phyloP scores from a whole-genome alignment of 2,113 vertebrate species.

The Mus pahari region DNA sequence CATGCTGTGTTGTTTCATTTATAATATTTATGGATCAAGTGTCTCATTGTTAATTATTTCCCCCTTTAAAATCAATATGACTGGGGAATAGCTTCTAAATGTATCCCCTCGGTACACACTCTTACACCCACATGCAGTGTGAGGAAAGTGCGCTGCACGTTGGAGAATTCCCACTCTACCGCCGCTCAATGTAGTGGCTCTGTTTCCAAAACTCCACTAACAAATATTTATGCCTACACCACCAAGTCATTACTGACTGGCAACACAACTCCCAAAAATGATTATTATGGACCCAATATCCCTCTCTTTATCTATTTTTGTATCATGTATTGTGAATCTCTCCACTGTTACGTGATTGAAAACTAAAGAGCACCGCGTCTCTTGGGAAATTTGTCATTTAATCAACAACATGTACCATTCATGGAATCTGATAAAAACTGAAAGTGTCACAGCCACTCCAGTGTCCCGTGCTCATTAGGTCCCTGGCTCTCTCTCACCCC shows the following conservation, averaged over 20 bases:
- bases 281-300: not conserved
- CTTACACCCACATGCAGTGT: not conserved
- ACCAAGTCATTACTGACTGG: not conserved
- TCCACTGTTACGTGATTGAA: too few relatives aligned
- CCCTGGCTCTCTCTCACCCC: not conserved
- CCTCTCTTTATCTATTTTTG: not conserved
- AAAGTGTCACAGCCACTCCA: not conserved
- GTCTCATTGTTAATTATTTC: not conserved
- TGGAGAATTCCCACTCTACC: not conserved
- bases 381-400: not conserved
- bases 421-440: too few relatives aligned
- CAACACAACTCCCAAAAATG: not conserved
- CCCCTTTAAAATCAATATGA: not conserved
- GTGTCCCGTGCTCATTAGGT: not conserved
- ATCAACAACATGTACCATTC: rapidly evolving
- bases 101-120: not conserved
- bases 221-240: not conserved
- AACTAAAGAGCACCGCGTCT: not conserved
- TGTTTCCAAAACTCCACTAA: not conserved
- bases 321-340: not conserved
- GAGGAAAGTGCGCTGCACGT: not conserved
- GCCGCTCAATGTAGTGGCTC: not conserved
- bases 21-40: not conserved
- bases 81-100: not conserved
- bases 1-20: not conserved